Conservation (phyloP, 2,888 invertebrate species). For the Acrobeloides nanus region DNA sequence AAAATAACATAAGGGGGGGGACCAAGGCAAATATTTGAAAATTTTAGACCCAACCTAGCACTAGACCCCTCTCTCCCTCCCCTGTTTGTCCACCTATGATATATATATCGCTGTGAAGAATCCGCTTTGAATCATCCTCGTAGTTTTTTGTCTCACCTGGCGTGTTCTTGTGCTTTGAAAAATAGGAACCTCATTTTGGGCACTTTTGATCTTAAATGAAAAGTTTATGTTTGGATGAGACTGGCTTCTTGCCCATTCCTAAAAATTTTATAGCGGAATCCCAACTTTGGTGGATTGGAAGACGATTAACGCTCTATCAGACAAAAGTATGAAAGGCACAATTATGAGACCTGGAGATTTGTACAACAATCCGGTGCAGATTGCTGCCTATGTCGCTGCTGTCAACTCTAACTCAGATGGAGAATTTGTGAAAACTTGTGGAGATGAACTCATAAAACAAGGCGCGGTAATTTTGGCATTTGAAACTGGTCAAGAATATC, state of each 20-base stretch:
- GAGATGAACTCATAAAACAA: slow-evolving; percentile 16
- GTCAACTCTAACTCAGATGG: slow-evolving; percentile 18
- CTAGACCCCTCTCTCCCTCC: too few species aligned
- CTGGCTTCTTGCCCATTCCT: slow-evolving; percentile 3
- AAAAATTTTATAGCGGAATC: slow-evolving; percentile 14
- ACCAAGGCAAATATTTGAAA: too few species aligned
- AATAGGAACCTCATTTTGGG: too few species aligned
- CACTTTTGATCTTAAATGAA: too few species aligned
- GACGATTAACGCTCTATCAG: slow-evolving; percentile 19
- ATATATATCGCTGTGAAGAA: too few species aligned
- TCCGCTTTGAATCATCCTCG: too few species aligned
- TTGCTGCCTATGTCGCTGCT: slow-evolving; percentile 27
- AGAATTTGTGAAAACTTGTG: too few species aligned
- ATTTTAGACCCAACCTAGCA: too few species aligned
- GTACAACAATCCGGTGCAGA: slow-evolving; percentile 23
- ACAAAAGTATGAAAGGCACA: slow-evolving; percentile 2
- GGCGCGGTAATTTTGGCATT: slow-evolving; percentile 20
- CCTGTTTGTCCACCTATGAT: too few species aligned
- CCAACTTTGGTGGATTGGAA: slow-evolving; percentile 27
- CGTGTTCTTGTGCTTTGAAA: slow-evolving; percentile 1
- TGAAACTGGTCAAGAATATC: slow-evolving; percentile 12
- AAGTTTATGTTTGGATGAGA: too few species aligned
- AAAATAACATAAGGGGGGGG: too few species aligned
- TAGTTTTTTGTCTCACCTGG: too few species aligned
- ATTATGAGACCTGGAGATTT: slow-evolving; percentile 11